Percentiles rank a stretch among this genome's conserved stretches.
phyloP scores from a whole-genome alignment of 2,797 vertebrate species.

The Atherinosoma microstoma region DNA sequence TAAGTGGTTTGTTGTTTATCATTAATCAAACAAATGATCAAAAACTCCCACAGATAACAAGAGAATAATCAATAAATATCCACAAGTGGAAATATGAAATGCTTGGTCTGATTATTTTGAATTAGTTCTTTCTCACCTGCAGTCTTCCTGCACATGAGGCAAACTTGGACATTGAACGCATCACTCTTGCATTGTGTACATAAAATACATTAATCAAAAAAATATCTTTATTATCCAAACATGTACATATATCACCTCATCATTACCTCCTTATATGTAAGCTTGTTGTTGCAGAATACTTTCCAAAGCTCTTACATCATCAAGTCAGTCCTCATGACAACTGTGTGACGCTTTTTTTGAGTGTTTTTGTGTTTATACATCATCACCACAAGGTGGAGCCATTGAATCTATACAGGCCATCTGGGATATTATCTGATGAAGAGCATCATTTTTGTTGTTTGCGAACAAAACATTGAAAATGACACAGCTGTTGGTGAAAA shows the following conservation, averaged over 20 bases:
- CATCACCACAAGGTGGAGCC: slow-evolving; percentile 58
- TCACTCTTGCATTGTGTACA: neutral
- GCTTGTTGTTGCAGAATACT: neutral
- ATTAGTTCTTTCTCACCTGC: neutral
- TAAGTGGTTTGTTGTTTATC: too few relatives aligned
- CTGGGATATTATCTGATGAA: neutral
- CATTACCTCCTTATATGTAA: neutral
- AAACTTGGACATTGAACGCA: neutral
- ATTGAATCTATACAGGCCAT: slow-evolving; percentile 22
- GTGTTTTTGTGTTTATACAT: slow-evolving; percentile 30
- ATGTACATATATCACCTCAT: neutral
- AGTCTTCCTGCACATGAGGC: too few relatives aligned
- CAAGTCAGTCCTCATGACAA: neutral
- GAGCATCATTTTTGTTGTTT: neutral
- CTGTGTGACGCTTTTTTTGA: neutral
- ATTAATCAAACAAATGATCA: too few relatives aligned
- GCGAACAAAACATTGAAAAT: neutral
- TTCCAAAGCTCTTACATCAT: neutral
- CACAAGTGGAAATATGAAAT: too few relatives aligned
- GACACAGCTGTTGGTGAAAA: neutral
- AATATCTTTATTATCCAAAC: neutral
- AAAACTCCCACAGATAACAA: too few relatives aligned
- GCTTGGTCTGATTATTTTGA: neutral
- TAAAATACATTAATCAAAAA: neutral
- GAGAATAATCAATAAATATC: too few relatives aligned